phyloP scores from a whole-genome alignment of 2,888 invertebrate genomes.

The Allacma fusca region DNA sequence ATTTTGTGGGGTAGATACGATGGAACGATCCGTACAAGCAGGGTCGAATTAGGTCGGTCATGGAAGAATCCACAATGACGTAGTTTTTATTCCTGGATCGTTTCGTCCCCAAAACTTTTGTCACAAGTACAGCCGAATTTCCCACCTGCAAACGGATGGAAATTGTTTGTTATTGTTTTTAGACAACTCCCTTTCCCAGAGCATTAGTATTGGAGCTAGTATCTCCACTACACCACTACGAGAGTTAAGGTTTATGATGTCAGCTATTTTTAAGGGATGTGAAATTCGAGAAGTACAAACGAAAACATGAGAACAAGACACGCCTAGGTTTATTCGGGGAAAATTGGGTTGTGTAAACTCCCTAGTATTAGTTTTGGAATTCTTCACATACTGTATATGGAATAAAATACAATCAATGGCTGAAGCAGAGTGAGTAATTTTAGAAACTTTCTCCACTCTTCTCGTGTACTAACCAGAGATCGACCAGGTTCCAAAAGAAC shows the following conservation, averaged over 20 bases:
- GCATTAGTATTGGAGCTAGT: too few species aligned
- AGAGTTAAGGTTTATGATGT: too few species aligned
- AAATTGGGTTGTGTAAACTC: constrained; percentile 4
- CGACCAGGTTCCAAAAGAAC: constrained; percentile 66
- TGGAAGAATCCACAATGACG: constrained; percentile 64
- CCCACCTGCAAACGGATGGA: constrained; percentile 49
- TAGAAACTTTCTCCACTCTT: too few species aligned
- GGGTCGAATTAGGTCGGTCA: constrained; percentile 65
- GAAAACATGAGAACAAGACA: too few species aligned
- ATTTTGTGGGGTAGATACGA: constrained; percentile 62
- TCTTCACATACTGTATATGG: too few species aligned
- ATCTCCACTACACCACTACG: too few species aligned
- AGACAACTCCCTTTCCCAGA: too few species aligned
- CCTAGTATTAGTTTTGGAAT: too few species aligned
- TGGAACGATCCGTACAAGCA: constrained; percentile 65
- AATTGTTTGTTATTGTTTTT: constrained; percentile 10
- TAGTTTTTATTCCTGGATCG: constrained; percentile 61
- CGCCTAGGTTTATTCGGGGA: neutral
- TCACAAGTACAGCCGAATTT: constrained; percentile 62
- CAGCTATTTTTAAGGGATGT: too few species aligned
- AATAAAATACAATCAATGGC: too few species aligned
- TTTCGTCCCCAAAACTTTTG: constrained; percentile 64
- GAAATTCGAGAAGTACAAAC: too few species aligned
- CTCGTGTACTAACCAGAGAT: constrained; percentile 62
- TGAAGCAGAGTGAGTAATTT: too few species aligned